phyloP scores from a whole-genome alignment of 2,888 invertebrate genomes.

The Elaeidobius kamerunicus region DNA sequence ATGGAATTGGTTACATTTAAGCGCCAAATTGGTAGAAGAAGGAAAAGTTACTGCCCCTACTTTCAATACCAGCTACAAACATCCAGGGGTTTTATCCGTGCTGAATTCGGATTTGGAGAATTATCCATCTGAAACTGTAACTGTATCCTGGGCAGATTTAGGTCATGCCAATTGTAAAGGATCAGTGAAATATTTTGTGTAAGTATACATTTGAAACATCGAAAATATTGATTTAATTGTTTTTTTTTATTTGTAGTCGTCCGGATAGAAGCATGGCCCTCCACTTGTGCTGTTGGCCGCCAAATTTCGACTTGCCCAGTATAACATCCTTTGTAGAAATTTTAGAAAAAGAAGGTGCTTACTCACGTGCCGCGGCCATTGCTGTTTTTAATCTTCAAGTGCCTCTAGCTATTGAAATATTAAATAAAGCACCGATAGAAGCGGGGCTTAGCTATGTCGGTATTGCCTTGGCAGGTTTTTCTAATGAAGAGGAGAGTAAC shows the following conservation, averaged over 20 bases:
- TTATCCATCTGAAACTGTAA: conserved; percentile 60
- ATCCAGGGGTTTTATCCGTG: conserved; percentile 60
- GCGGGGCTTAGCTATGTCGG: conserved; percentile 60
- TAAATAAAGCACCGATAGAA: conserved; percentile 65
- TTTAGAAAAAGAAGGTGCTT: conserved; percentile 69
- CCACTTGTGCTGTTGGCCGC: conserved; percentile 87
- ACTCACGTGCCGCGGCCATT: conserved; percentile 85
- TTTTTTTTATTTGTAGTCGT: conserved; percentile 52
- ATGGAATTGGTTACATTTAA: conserved; percentile 80
- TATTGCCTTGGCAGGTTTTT: conserved; percentile 82
- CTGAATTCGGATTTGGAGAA: conserved; percentile 53
- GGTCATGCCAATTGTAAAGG: conserved; percentile 54
- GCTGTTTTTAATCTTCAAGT: conserved; percentile 88
- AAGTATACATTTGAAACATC: conserved; percentile 14
- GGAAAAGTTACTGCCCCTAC: conserved; percentile 51
- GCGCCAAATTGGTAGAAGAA: conserved; percentile 67
- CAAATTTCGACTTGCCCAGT: conserved; percentile 65
- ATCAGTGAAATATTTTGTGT: conserved; percentile 57
- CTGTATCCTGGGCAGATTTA: conserved; percentile 63
- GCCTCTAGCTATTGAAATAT: conserved; percentile 78
- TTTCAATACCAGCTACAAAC: conserved; percentile 56
- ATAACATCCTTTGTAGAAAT: conserved; percentile 60
- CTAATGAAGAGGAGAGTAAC: conserved; percentile 76
- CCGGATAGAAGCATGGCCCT: conserved; percentile 76
- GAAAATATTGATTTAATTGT: neutral